A percentile compares a stretch with the other conserved stretches of the same genome.
These are phyloP conservation scores for Papilio elwesi DNA, from an alignment of 2,888 invertebrate genomes.

Conservation along the genomic window DNA sequence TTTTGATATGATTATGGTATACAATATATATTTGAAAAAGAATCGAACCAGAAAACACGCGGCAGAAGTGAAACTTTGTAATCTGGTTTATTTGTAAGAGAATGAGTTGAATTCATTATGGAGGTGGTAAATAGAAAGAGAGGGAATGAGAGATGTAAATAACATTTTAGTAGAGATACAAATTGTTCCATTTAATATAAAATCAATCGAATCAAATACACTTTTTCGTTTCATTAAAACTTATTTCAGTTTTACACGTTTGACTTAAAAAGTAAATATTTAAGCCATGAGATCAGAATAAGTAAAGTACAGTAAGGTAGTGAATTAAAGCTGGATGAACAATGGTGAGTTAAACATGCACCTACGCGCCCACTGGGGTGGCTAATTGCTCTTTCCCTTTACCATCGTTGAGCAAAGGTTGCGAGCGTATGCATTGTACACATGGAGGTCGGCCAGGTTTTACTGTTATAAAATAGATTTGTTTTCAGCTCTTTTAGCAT, in stretches of 20 bases:
- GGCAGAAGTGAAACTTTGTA: no score
- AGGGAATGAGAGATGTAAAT: no score
- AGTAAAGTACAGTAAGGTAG: background rate
- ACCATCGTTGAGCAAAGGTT: background rate
- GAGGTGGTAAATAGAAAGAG: no score
- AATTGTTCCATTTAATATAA: no score
- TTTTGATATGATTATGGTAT: no score
- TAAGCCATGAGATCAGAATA: background rate
- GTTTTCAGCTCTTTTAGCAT: background rate
- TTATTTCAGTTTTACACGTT: background rate
- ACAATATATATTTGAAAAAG: no score
- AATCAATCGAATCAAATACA: no score
- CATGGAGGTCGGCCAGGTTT: background rate
- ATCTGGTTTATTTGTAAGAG: no score
- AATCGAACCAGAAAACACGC: no score
- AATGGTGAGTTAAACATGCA: background rate
- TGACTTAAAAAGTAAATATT: background rate
- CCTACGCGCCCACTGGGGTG: background rate
- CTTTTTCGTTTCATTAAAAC: no score
- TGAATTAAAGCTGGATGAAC: background rate
- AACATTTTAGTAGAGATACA: no score
- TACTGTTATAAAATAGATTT: background rate
- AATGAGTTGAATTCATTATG: no score
- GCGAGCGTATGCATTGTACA: background rate
- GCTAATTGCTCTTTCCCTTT: constrained; percentile 14